Base-by-base conservation (phyloP, 2,113 vertebrate species). In the Microtus oregoni region DNA sequence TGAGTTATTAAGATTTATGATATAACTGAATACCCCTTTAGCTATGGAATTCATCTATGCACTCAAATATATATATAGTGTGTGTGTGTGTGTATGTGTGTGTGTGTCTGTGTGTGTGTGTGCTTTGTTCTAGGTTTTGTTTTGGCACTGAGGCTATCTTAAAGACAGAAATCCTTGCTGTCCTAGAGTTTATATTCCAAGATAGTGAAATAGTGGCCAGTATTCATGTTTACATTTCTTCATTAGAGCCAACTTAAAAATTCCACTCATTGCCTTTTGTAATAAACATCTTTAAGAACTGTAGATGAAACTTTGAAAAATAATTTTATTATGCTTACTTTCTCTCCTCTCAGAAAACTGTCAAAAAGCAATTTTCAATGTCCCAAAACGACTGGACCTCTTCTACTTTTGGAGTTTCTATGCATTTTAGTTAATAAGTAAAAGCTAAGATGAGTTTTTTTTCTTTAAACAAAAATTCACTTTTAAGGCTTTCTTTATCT, bases 1-100 rank as follows among this genome's bases (percentile, higher is more conserved):
- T 63, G 81, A 92, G 41, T 89, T 20, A n/a, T 5, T 70, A 50
- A 86, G 72, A 82, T 90, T 93, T 89, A 70, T 63, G 55, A 96
- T 93, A 86, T 58, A 91, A 85, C 82, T 55, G 47, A 61, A 2
- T 67, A 70, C 11, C n/a, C 50, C 41, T 85, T 86, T 65, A 61
- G 22, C 41, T 90, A 47, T 68, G 22, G 30, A 26, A 92, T 79
- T 94, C 70, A 88, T n/a, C 89, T 38, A 70, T 65, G 44, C 5
- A 76, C 26, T 63, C 44, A 88, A 19, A 77, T 72, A 58, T 73
- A 50, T 50, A 50, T 10, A 50, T 50, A 50, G 26, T 47, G 61
- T 4, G 22, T 82, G 58, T 55, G 52, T 55, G 4, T 86, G 38
- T 41, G 41, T 41, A 3, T 41, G 3, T 41, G 41, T 41, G 41